phyloP scores from a whole-genome alignment of 1,140 invertebrate genomes.

The Drosophila pseudoananassae region DNA sequence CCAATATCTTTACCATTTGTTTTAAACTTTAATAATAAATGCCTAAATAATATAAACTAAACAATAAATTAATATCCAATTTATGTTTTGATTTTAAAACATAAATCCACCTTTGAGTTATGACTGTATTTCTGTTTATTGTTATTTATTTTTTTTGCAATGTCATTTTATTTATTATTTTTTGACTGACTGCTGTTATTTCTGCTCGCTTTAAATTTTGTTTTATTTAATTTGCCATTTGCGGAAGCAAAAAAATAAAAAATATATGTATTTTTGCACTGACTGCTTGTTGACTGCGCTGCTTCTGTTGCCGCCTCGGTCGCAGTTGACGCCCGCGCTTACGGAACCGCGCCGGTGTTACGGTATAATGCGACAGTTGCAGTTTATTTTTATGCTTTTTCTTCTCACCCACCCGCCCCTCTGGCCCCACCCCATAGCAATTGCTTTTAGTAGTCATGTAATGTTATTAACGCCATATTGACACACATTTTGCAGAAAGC shows the following conservation, averaged over 20 bases:
- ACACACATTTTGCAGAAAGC: constrained; percentile 62
- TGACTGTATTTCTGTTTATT: background rate
- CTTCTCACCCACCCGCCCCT: background rate
- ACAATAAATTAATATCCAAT: background rate
- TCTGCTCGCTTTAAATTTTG: constrained; percentile 56
- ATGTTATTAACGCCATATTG: constrained; percentile 81
- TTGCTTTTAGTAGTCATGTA: constrained; percentile 71
- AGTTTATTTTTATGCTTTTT: constrained; percentile 31
- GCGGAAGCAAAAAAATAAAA: constrained; percentile 66
- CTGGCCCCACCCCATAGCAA: constrained; percentile 34
- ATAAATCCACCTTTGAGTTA: constrained; percentile 1
- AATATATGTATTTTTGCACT: constrained; percentile 23
- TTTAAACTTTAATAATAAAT: background rate
- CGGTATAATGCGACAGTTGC: constrained; percentile 56
- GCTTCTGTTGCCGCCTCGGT: too few relatives aligned
- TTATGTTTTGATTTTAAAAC: background rate
- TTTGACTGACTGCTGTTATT: constrained; percentile 36
- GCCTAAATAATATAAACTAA: too few relatives aligned
- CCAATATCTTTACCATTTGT: too few relatives aligned
- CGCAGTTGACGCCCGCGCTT: constrained; percentile 17
- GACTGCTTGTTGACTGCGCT: constrained; percentile 5
- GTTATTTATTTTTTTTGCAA: constrained; percentile 42
- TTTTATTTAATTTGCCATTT: constrained; percentile 56
- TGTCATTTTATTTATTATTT: constrained; percentile 64
- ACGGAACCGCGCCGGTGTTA: constrained; percentile 46